phyloP scores from a whole-genome alignment of 2,797 vertebrate genomes.

The Acrocephalus scirpaceus region DNA sequence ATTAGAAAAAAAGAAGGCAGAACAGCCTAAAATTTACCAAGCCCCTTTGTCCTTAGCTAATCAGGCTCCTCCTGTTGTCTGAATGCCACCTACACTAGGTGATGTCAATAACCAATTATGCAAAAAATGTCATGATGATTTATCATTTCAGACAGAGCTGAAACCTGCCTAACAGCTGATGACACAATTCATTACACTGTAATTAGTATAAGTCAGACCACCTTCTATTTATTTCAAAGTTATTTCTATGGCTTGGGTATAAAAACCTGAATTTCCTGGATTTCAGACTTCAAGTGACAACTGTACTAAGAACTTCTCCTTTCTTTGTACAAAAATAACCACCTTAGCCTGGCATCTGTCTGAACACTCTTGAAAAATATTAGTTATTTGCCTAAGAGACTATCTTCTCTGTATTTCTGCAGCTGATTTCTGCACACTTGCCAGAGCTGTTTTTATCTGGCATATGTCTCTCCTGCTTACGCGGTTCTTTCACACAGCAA shows the following conservation, averaged over 20 bases:
- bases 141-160: not conserved
- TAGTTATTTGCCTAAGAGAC: not conserved
- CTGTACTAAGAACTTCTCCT: not conserved
- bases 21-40: not conserved
- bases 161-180: not conserved
- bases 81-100: not conserved
- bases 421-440: not conserved
- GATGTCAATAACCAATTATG: not conserved
- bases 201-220: not conserved
- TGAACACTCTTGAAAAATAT: not conserved
- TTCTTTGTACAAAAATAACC: not conserved
- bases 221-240: not conserved
- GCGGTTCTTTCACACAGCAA: conserved; percentile 11
- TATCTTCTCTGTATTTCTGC: not conserved
- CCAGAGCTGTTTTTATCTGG: conserved; percentile 18
- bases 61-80: not conserved
- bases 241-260: not conserved
- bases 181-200: not conserved
- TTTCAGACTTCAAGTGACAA: not conserved
- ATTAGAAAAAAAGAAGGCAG: not conserved
- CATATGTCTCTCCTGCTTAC: not conserved
- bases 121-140: not conserved
- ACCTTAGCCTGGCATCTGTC: not conserved
- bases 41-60: not conserved
- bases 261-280: not conserved